These are phyloP conservation scores for Peribatodes rhomboidaria DNA, from an alignment of 2,888 invertebrate species.

Conservation along the genomic window DNA sequence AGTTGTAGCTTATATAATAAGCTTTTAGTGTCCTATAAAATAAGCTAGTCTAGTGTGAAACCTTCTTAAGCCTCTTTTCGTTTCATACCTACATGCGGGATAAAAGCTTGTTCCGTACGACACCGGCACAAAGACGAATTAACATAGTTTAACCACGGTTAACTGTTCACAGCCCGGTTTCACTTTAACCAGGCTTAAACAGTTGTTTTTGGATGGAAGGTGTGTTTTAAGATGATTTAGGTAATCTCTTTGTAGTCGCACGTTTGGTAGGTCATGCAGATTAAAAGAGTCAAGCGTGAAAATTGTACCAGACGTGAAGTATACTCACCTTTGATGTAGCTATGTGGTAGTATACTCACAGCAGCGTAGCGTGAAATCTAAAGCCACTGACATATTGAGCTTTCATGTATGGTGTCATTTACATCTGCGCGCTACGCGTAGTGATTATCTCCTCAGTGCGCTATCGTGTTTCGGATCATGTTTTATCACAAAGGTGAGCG, in stretches of 20 bases:
- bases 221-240: neutral
- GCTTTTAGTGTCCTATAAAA: neutral
- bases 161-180: conserved; percentile 16
- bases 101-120: conserved; percentile 41
- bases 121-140: conserved; percentile 45
- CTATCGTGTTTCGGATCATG: no score
- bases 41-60: neutral
- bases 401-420: no score
- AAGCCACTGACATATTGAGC: no score
- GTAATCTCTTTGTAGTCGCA: conserved; percentile 11
- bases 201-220: neutral
- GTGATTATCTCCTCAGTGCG: no score
- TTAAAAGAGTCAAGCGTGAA: neutral
- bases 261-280: neutral
- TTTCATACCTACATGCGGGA: conserved; percentile 22
- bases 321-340: no score
- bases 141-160: conserved; percentile 39
- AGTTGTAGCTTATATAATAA: no score
- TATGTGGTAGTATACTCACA: no score
- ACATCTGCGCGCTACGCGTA: no score
- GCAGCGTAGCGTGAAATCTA: no score
- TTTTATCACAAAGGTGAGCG: no score
- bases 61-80: conserved; percentile 12
- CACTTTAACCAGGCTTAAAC: conserved; percentile 2
- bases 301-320: no score